Conservation (phyloP, 2,888 invertebrate genomes). For the Agrotis exclamationis region DNA sequence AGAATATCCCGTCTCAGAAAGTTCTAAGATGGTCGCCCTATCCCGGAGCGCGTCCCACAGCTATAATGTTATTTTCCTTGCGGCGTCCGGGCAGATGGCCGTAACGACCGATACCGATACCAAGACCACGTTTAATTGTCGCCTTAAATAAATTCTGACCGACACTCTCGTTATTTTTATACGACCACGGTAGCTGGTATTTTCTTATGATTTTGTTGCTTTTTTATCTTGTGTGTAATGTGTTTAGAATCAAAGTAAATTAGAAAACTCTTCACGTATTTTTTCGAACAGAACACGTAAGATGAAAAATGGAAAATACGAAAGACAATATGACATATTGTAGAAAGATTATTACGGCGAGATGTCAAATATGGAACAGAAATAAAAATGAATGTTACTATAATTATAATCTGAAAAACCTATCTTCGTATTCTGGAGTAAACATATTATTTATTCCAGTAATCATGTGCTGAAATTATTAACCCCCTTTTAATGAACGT, state of each 20-base stretch:
- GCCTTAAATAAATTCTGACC: slow-evolving; percentile 65
- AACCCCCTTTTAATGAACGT: background rate
- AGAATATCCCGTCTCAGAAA: background rate
- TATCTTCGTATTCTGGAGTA: background rate
- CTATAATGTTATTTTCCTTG: slow-evolving; percentile 63
- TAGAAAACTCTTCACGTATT: background rate
- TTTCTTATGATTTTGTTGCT: slow-evolving; percentile 32
- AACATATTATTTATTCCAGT: background rate
- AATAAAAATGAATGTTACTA: background rate
- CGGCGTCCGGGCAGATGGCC: slow-evolving; percentile 58
- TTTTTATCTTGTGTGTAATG: slow-evolving; percentile 9
- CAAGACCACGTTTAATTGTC: slow-evolving; percentile 62
- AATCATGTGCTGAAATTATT: background rate
- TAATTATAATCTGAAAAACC: background rate
- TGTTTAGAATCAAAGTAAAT: slow-evolving; percentile 14
- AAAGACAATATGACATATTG: too few species aligned
- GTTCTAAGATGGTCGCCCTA: slow-evolving; percentile 32
- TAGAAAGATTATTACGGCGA: too few species aligned
- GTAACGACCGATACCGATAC: slow-evolving; percentile 57
- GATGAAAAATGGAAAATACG: too few species aligned
- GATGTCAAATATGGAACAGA: too few species aligned
- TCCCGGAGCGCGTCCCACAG: slow-evolving; percentile 30
- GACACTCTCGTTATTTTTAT: slow-evolving; percentile 59
- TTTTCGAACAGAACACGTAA: background rate
- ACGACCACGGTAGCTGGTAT: slow-evolving; percentile 39